Percentiles rank a stretch among this genome's conserved stretches.
Evolutionary conservation across 2,888 invertebrate genomes (phyloP).

Genomic region (Diaprepes abbreviatus): DNA sequence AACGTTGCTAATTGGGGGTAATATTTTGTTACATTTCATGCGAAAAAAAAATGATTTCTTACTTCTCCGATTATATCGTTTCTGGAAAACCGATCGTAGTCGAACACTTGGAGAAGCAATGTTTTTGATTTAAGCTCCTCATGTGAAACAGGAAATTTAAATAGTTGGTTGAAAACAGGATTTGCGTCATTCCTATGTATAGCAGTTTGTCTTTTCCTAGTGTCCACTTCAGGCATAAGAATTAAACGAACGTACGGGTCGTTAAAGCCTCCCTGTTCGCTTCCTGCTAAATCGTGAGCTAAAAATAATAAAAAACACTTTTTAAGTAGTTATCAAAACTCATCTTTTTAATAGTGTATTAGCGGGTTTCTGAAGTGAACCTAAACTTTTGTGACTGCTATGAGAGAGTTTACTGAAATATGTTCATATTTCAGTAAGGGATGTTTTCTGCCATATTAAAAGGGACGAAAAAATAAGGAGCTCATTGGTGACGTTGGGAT

Average conservation of each 20-base stretch:
- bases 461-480: no score
- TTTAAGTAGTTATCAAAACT: no score
- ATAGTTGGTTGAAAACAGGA: constrained; percentile 91
- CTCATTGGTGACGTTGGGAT: no score
- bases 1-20: no score
- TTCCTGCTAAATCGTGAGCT: constrained; percentile 87
- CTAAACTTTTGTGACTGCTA: no score
- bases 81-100: constrained; percentile 82
- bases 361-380: no score
- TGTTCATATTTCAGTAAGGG: no score
- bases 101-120: constrained; percentile 80
- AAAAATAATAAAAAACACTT: constrained; percentile 56
- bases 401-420: no score
- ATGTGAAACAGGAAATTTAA: constrained; percentile 92
- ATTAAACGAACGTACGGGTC: constrained; percentile 89
- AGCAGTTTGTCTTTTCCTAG: constrained; percentile 86
- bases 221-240: constrained; percentile 87
- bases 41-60: no score
- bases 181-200: constrained; percentile 88
- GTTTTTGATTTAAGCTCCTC: constrained; percentile 88
- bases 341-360: no score
- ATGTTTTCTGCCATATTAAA: no score
- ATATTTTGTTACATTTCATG: no score
- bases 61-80: constrained; percentile 89
- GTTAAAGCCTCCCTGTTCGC: constrained; percentile 89